phyloP scores from a whole-genome alignment of 1,140 invertebrate species.

The Cyrtorhinus lividipennis region DNA sequence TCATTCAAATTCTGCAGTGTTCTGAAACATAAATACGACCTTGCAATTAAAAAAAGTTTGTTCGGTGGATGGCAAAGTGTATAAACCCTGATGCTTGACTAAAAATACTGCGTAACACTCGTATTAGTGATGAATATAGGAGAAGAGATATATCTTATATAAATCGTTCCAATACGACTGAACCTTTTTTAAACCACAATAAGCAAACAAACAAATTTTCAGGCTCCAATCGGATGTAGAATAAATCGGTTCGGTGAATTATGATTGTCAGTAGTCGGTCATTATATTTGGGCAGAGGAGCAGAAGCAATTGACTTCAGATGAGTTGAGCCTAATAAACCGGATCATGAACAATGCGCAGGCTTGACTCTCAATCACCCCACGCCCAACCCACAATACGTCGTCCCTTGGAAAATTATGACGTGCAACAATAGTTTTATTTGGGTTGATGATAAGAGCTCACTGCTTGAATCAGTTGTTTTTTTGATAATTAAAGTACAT shows the following conservation, averaged over 20 bases:
- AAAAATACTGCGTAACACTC: too few species aligned
- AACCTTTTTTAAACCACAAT: too few species aligned
- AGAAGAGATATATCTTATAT: too few species aligned
- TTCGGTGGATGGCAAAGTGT: too few species aligned
- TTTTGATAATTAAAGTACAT: too few species aligned
- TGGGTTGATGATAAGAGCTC: not conserved
- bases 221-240: not conserved
- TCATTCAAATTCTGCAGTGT: not conserved
- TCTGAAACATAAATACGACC: not conserved
- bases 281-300: not conserved
- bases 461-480: too few species aligned
- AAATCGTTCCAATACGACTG: too few species aligned
- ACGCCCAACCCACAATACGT: too few species aligned
- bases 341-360: not conserved
- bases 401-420: not conserved
- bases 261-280: not conserved
- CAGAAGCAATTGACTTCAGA: not conserved
- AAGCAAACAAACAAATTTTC: not conserved
- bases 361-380: not conserved
- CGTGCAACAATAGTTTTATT: not conserved
- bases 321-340: constrained; percentile 1
- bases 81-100: too few species aligned
- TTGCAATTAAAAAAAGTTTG: too few species aligned
- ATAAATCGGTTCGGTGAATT: not conserved
- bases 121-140: too few species aligned